These are phyloP conservation scores for Oryzias woworae DNA, from an alignment of 2,113 vertebrate species.

Conservation along the genomic window DNA sequence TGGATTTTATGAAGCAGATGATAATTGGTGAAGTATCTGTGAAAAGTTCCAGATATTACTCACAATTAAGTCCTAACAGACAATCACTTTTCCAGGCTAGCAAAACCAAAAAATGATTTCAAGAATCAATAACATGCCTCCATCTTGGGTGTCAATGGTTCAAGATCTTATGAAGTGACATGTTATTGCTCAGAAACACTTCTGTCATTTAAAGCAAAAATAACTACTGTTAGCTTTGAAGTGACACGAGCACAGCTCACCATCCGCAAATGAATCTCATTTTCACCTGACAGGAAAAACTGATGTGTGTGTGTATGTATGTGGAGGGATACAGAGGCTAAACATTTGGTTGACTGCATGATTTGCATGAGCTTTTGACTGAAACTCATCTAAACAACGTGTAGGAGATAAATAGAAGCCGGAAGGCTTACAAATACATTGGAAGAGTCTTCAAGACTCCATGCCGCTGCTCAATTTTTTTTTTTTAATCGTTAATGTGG, in stretches of 20 bases:
- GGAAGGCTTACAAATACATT: too few species aligned
- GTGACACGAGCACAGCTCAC: constrained; percentile 63
- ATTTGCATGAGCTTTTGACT: constrained; percentile 24
- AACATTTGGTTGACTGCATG: constrained; percentile 50
- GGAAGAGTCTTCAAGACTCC: background rate
- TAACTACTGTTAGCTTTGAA: constrained; percentile 9
- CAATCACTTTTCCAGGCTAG: too few species aligned
- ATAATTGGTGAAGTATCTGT: too few species aligned
- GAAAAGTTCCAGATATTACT: too few species aligned
- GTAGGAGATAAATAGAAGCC: constrained; percentile 23
- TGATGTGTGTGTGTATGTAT: constrained; percentile 6
- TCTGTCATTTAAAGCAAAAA: constrained; percentile 20
- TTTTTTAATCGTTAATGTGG: too few species aligned
- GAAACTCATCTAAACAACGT: constrained; percentile 27
- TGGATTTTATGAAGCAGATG: too few species aligned
- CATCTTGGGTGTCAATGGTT: too few species aligned
- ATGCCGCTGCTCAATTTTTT: too few species aligned
- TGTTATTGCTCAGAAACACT: constrained; percentile 19
- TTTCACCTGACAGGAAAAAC: constrained; percentile 36
- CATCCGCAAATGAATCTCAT: constrained; percentile 40
- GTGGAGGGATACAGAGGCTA: constrained; percentile 17
- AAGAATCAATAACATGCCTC: too few species aligned
- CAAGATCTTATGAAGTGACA: constrained; percentile 2
- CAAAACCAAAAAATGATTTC: too few species aligned
- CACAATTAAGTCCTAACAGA: too few species aligned